These are phyloP conservation scores for Myodes glareolus DNA, from an alignment of 2,113 vertebrate genomes.

Conservation along the genomic window DNA sequence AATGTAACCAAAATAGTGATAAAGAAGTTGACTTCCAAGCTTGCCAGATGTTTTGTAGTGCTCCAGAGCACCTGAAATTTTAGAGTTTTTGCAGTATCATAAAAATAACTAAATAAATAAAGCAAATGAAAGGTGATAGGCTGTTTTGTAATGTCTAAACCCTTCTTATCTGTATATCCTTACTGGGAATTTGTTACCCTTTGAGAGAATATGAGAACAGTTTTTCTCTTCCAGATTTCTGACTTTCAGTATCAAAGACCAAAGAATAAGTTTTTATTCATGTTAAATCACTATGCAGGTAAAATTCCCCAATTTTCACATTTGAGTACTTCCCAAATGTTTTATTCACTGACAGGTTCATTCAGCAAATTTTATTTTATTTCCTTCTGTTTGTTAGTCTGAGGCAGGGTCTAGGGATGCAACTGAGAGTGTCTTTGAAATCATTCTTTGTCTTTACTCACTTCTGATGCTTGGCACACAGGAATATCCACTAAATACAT, in stretches of 20 bases:
- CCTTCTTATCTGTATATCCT: not conserved
- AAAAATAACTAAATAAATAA: not conserved
- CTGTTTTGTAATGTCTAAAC: not conserved
- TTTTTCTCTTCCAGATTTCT: not conserved
- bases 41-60: not conserved
- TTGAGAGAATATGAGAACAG: not conserved
- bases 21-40: not conserved
- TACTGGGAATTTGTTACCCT: not conserved
- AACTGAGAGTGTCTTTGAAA: not conserved
- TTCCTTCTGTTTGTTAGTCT: not conserved
- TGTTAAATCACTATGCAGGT: not conserved
- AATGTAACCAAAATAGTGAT: not conserved
- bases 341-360: not conserved
- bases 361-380: not conserved
- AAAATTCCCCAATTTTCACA: not conserved
- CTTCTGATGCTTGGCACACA: not conserved
- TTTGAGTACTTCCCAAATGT: not conserved
- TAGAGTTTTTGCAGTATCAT: not conserved
- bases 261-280: not conserved
- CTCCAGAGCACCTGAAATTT: not conserved
- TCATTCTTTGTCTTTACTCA: not conserved
- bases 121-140: not conserved
- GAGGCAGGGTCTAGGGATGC: not conserved
- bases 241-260: not conserved
- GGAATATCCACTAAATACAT: too few relatives aligned